phyloP scores from a whole-genome alignment of 2,888 invertebrate genomes.

The Andrena trimmerana region DNA sequence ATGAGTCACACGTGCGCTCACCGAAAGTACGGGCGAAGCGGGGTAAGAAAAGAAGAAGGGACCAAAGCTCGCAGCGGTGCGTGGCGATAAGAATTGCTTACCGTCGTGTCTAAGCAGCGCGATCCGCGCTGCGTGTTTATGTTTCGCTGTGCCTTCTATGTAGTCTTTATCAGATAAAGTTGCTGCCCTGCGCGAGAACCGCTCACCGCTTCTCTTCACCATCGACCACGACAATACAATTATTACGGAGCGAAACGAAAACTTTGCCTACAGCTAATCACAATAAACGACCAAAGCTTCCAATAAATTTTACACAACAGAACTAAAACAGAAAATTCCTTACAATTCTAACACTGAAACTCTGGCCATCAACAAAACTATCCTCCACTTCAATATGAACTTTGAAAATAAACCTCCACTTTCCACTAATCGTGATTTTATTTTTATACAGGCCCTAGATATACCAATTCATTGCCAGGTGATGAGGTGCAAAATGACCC shows the following conservation, averaged over 20 bases:
- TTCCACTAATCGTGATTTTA: too few species aligned
- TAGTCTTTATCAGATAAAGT: conserved; percentile 33
- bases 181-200: neutral
- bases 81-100: conserved; percentile 57
- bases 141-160: conserved; percentile 22
- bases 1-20: conserved; percentile 44
- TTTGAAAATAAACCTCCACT: too few species aligned
- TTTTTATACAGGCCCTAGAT: too few species aligned
- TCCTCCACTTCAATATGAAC: too few species aligned
- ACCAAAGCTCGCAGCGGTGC: conserved; percentile 17
- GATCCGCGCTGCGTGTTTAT: conserved; percentile 30
- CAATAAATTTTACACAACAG: too few species aligned
- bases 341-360: too few species aligned
- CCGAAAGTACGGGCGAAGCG: neutral
- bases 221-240: neutral
- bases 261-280: neutral
- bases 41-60: neutral
- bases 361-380: too few species aligned
- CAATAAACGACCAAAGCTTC: too few species aligned
- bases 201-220: too few species aligned
- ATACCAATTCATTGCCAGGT: too few species aligned
- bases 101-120: conserved; percentile 27
- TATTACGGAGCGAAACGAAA: neutral
- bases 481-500: too few species aligned
- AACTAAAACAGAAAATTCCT: too few species aligned